Percentiles rank a stretch among this genome's conserved stretches.
Evolutionary conservation across 2,113 vertebrate genomes (phyloP).

Genomic region (Nothoprocta perdicaria): DNA sequence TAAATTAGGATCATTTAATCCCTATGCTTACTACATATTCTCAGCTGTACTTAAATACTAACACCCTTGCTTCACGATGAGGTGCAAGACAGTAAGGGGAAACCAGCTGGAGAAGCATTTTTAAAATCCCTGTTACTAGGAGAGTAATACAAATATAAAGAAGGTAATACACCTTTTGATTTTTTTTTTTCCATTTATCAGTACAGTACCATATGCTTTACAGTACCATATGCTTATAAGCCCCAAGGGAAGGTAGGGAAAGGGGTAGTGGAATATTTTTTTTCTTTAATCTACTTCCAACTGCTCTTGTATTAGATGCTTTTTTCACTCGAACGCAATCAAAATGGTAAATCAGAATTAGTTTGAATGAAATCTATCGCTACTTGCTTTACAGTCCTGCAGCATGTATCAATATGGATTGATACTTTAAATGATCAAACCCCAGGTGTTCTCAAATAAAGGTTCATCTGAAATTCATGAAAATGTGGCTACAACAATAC

Average conservation of each 20-base stretch:
- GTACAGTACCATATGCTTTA: background rate
- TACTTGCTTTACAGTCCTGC: background rate
- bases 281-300: background rate
- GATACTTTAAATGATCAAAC: background rate
- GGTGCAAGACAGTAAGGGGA: background rate
- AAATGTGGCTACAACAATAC: background rate
- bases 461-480: background rate
- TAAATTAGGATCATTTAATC: background rate
- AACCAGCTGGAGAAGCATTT: background rate
- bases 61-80: background rate
- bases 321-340: background rate
- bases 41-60: background rate
- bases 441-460: background rate
- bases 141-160: background rate
- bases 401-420: background rate
- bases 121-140: background rate
- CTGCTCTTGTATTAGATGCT: background rate
- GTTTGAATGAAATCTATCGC: background rate
- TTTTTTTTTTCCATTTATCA: background rate
- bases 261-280: background rate
- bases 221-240: background rate
- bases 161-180: background rate
- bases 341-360: background rate
- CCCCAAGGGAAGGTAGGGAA: background rate
- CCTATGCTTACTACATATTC: background rate